A percentile compares a stretch with the other conserved stretches of the same genome.
Evolutionary conservation across 2,113 vertebrate genomes (phyloP).

Genomic region (Malaclemys terrapin): DNA sequence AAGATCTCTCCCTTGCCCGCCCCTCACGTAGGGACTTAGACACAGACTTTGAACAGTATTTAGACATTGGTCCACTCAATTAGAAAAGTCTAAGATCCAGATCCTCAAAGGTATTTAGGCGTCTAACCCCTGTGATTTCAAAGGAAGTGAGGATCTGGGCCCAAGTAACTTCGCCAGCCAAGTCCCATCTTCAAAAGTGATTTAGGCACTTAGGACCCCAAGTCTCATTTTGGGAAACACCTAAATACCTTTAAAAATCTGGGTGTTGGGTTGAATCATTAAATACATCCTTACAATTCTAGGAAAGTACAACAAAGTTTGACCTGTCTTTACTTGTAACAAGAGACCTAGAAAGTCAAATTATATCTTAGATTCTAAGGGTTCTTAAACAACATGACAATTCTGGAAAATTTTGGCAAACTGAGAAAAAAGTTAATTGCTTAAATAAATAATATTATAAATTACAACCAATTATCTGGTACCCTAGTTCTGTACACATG

Average conservation of each 20-base stretch:
- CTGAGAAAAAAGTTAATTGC: slow-evolving; percentile 63
- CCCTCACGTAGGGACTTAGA: background rate
- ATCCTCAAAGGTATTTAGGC: too few species aligned
- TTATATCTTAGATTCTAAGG: slow-evolving; percentile 49
- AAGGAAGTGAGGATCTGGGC: too few species aligned
- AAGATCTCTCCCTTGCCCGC: background rate
- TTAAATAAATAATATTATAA: slow-evolving; percentile 47
- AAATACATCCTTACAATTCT: background rate
- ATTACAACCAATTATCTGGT: slow-evolving; percentile 27
- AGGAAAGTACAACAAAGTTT: background rate
- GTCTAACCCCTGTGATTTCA: too few species aligned
- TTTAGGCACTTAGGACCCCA: too few species aligned
- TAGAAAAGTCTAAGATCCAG: background rate
- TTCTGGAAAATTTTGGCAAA: slow-evolving; percentile 63
- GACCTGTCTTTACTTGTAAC: background rate
- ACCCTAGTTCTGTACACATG: background rate
- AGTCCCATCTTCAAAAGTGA: too few species aligned
- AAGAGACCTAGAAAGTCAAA: slow-evolving; percentile 9
- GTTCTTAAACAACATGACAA: slow-evolving; percentile 61
- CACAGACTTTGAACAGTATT: slow-evolving; percentile 40
- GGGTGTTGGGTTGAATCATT: background rate
- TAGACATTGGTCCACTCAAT: slow-evolving; percentile 11
- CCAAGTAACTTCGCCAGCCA: too few species aligned
- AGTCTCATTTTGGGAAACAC: background rate
- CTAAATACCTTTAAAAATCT: background rate